Evolutionary conservation across 2,113 vertebrate genomes (phyloP).

Genomic region (Poecilia latipinna): DNA sequence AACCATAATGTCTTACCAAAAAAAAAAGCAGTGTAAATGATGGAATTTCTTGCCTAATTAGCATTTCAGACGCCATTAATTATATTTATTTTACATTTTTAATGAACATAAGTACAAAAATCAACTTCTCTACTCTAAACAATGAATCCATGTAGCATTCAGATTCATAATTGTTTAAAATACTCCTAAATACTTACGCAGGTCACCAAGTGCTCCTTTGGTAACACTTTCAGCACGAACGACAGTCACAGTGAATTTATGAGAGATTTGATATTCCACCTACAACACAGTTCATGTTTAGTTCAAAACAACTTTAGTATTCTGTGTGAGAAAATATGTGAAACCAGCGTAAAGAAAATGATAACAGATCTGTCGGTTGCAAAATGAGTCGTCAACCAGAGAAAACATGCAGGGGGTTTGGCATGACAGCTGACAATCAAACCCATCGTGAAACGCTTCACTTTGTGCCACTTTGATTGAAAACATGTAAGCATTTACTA

Average conservation of each 20-base stretch:
- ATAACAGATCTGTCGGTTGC: not conserved
- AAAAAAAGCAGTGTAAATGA: not conserved
- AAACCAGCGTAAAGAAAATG: not conserved
- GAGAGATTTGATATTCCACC: conserved; percentile 97
- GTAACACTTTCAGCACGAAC: conserved; percentile 90
- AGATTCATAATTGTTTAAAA: not conserved
- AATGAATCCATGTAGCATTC: not conserved
- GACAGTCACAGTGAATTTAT: conserved; percentile 90
- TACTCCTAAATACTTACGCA: conserved; percentile 84
- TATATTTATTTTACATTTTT: not conserved
- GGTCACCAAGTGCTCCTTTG: conserved; percentile 93
- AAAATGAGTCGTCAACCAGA: not conserved
- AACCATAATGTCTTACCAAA: not conserved
- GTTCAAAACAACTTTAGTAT: not conserved
- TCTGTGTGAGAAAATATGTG: not conserved
- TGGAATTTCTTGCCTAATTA: not conserved
- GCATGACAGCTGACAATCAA: not conserved
- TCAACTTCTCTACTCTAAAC: not conserved
- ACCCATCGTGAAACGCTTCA: not conserved
- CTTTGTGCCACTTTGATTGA: not conserved
- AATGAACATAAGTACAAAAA: not conserved
- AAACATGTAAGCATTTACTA: too few relatives aligned
- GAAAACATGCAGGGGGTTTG: not conserved
- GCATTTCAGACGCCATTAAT: not conserved
- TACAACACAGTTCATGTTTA: conserved; percentile 59